Evolutionary conservation across 2,888 invertebrate genomes (phyloP).

Genomic region (Nephrotoma guestfalica): DNA sequence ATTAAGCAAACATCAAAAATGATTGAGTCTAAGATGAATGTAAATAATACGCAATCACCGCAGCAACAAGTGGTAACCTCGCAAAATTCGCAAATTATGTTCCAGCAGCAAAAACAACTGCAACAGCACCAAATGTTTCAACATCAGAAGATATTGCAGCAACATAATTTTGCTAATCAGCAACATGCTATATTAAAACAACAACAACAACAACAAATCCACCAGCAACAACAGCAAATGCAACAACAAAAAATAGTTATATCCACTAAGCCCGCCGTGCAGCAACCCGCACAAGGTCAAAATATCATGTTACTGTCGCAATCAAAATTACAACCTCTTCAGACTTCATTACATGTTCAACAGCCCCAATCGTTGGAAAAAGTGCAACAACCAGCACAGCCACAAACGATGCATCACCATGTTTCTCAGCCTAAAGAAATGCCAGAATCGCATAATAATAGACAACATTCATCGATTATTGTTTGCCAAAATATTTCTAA

Average conservation of each 20-base stretch:
- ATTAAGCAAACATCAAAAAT: background rate
- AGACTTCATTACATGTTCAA: background rate
- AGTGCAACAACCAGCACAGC: background rate
- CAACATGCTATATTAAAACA: slow-evolving; percentile 5
- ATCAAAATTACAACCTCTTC: slow-evolving; percentile 8
- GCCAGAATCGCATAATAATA: background rate
- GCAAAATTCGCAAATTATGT: slow-evolving; percentile 10
- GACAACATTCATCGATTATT: background rate
- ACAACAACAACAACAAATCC: slow-evolving; percentile 1
- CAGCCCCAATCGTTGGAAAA: background rate
- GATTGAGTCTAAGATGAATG: slow-evolving; percentile 3
- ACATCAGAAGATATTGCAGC: slow-evolving; percentile 8
- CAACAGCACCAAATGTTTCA: slow-evolving; percentile 1
- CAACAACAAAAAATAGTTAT: slow-evolving; percentile 7
- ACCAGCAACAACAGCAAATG: slow-evolving; percentile 3
- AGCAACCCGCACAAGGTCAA: background rate
- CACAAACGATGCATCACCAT: background rate
- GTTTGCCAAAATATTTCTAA: background rate
- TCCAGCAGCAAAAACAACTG: slow-evolving; percentile 5
- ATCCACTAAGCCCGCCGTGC: background rate
- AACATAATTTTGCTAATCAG: slow-evolving; percentile 14
- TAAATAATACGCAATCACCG: slow-evolving; percentile 8
- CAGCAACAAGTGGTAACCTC: slow-evolving; percentile 9
- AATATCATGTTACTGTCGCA: background rate
- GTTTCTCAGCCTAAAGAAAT: background rate